phyloP scores from a whole-genome alignment of 2,797 vertebrate genomes.

The Acrossocheilus fasciatus region DNA sequence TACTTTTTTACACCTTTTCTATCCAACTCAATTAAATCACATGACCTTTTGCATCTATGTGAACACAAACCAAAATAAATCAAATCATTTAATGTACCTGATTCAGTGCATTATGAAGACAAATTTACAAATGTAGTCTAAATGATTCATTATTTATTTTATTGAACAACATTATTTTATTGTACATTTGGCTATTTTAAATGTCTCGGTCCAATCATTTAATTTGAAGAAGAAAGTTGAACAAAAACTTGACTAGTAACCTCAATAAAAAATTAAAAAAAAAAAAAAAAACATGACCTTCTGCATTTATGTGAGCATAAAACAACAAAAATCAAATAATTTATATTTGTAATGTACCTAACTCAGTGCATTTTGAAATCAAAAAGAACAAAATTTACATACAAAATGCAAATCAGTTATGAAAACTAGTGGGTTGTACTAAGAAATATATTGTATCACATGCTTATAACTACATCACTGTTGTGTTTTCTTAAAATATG shows the following conservation, averaged over 20 bases:
- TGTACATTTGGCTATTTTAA: background rate
- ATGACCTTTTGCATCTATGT: background rate
- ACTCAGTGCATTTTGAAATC: background rate
- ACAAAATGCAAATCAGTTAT: background rate
- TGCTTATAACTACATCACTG: background rate
- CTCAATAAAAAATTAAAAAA: background rate
- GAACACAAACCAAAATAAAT: background rate
- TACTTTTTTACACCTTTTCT: background rate
- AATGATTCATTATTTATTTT: background rate
- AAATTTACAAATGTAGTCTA: constrained; percentile 3
- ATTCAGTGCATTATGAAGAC: background rate
- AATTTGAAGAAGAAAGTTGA: background rate
- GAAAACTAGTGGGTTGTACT: background rate
- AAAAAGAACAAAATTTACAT: background rate
- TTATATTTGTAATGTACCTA: background rate
- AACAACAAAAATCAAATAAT: background rate
- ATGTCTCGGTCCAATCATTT: background rate
- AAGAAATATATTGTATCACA: background rate
- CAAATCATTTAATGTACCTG: background rate
- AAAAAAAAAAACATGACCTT: background rate
- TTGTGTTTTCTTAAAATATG: background rate
- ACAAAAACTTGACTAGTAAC: background rate
- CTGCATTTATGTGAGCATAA: background rate
- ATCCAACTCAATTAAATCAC: background rate
- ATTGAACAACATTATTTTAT: background rate